These are phyloP conservation scores for Melanotaenia maccullochi DNA, from an alignment of 2,797 vertebrate species.

Conservation along the genomic window DNA sequence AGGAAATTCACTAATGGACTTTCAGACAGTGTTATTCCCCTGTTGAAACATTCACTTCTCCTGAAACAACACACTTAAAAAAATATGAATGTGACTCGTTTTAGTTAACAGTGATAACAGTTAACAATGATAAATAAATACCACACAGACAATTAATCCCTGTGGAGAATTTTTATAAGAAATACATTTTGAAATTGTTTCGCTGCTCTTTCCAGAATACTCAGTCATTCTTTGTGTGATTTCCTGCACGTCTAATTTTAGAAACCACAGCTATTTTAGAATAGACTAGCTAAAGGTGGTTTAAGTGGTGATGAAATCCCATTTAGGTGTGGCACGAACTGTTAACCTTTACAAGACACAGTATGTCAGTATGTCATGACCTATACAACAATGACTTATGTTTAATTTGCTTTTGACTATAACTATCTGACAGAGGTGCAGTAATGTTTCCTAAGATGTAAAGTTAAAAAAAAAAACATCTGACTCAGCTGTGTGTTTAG, in stretches of 20 bases:
- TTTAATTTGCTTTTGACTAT: background rate
- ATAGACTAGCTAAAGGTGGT: background rate
- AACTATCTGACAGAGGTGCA: background rate
- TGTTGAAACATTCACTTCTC: constrained; percentile 15
- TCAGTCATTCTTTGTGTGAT: constrained; percentile 4
- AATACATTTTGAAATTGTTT: background rate
- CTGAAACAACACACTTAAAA: constrained; percentile 9
- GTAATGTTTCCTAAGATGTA: background rate
- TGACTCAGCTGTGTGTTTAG: too few relatives aligned
- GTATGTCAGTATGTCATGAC: background rate
- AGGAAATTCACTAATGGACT: constrained; percentile 46
- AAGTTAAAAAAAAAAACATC: background rate
- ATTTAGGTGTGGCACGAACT: background rate
- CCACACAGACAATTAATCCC: background rate
- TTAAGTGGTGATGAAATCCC: constrained; percentile 21
- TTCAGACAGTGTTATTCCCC: constrained; percentile 35
- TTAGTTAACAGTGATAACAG: background rate
- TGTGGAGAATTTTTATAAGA: background rate
- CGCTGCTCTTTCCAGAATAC: background rate
- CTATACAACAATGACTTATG: background rate
- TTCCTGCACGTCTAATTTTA: constrained; percentile 3
- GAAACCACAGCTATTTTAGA: background rate
- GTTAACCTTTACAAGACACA: background rate
- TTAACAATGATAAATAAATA: background rate
- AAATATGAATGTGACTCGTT: background rate